Conservation (phyloP, 2,888 invertebrate genomes). For the Dinocampus coccinellae region DNA sequence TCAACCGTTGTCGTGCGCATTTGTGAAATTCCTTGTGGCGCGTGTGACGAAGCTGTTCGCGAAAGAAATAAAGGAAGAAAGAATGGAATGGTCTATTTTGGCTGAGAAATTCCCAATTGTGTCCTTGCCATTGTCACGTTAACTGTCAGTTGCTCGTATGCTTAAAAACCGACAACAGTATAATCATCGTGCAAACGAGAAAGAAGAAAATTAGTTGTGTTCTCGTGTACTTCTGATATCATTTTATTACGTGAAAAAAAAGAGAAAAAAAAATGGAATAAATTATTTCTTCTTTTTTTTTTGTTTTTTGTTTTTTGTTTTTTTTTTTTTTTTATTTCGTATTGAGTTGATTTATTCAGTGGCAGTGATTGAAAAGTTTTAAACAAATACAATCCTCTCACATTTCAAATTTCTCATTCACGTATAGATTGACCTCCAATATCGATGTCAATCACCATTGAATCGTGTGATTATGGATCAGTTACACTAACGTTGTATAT, state of each 20-base stretch:
- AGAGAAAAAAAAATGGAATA: no score
- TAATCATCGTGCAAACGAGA: background rate
- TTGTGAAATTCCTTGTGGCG: background rate
- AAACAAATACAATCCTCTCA: constrained; percentile 23
- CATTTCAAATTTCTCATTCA: constrained; percentile 19
- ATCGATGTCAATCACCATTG: constrained; percentile 27
- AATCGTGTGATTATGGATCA: constrained; percentile 29
- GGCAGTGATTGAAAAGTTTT: background rate
- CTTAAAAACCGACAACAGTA: background rate
- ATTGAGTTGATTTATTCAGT: background rate
- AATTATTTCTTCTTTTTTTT: no score
- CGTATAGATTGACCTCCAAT: constrained; percentile 13
- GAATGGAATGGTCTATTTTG: constrained; percentile 4
- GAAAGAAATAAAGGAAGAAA: background rate
- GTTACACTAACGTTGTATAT: background rate
- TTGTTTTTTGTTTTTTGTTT: no score
- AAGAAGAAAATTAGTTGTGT: background rate
- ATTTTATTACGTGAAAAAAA: no score
- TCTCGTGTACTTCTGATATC: background rate
- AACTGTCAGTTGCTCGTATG: background rate
- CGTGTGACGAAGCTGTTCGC: background rate
- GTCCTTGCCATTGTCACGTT: background rate
- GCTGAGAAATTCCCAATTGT: background rate
- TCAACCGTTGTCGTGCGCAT: background rate
- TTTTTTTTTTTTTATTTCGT: no score